These are phyloP conservation scores for Temnothorax rugatulus DNA, from an alignment of 2,888 invertebrate species.

Conservation along the genomic window DNA sequence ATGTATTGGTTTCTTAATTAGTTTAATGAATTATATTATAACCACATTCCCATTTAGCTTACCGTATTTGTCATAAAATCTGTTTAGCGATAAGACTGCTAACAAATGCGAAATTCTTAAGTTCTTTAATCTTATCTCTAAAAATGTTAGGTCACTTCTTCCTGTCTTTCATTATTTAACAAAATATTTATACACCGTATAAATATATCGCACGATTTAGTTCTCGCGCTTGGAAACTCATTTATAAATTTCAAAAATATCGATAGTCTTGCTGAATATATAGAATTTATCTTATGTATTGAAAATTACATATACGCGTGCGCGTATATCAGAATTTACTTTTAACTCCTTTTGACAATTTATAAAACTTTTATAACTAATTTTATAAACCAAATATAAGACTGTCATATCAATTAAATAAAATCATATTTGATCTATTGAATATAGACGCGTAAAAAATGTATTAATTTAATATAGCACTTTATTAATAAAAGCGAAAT, in stretches of 20 bases:
- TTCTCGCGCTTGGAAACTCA: neutral
- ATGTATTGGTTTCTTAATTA: constrained; percentile 50
- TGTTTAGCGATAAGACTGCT: neutral
- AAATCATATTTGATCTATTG: neutral
- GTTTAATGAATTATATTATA: constrained; percentile 32
- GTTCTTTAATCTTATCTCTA: neutral
- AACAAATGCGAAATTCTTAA: neutral
- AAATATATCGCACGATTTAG: neutral
- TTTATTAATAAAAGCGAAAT: constrained; percentile 20
- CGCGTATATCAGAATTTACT: neutral
- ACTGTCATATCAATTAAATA: neutral
- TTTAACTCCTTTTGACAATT: neutral
- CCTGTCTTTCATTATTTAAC: neutral
- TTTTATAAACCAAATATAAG: neutral
- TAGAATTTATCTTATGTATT: neutral
- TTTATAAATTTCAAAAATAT: neutral
- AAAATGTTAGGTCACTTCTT: neutral
- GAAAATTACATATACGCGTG: neutral
- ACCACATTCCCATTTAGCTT: neutral
- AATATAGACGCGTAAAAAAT: neutral
- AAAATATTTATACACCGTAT: neutral
- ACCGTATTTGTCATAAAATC: neutral
- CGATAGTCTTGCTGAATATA: neutral
- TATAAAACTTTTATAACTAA: neutral
- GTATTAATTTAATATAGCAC: neutral